A percentile compares a stretch with the other conserved stretches of the same genome.
These are phyloP conservation scores for Oophaga pumilio DNA, from an alignment of 2,113 vertebrate species.

Conservation along the genomic window DNA sequence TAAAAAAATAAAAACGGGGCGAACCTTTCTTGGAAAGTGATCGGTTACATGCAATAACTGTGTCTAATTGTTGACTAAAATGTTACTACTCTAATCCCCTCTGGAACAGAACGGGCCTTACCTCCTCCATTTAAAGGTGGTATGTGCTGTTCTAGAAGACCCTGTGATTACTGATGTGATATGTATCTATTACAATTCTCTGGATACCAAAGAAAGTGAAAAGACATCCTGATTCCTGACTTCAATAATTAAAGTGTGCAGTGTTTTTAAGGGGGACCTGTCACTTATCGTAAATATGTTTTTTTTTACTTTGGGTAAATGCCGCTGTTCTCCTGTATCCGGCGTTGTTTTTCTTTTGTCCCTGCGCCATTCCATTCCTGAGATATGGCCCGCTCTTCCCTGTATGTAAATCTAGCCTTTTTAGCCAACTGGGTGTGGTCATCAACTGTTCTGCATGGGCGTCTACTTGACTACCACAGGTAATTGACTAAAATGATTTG, in stretches of 20 bases:
- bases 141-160: constrained; percentile 43
- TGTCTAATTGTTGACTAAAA: neutral
- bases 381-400: too few species aligned
- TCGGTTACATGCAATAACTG: neutral
- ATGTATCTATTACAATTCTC: constrained; percentile 46
- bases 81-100: constrained; percentile 36
- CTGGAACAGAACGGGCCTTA: constrained; percentile 44
- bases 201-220: neutral
- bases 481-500: too few species aligned
- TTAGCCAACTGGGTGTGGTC: too few species aligned
- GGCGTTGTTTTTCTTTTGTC: too few species aligned
- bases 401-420: too few species aligned
- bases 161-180: constrained; percentile 31
- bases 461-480: too few species aligned
- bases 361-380: too few species aligned
- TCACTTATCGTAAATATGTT: too few species aligned
- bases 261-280: neutral
- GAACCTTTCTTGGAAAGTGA: neutral
- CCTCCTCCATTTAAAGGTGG: constrained; percentile 3
- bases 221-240: neutral
- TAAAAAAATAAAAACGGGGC: too few species aligned
- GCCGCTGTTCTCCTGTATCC: too few species aligned
- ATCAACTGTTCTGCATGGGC: too few species aligned
- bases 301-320: too few species aligned
- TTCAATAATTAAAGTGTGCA: neutral